A percentile compares a stretch with the other conserved stretches of the same genome.
Evolutionary conservation across 2,888 invertebrate genomes (phyloP).

Genomic region (Hybos culiciformis): DNA sequence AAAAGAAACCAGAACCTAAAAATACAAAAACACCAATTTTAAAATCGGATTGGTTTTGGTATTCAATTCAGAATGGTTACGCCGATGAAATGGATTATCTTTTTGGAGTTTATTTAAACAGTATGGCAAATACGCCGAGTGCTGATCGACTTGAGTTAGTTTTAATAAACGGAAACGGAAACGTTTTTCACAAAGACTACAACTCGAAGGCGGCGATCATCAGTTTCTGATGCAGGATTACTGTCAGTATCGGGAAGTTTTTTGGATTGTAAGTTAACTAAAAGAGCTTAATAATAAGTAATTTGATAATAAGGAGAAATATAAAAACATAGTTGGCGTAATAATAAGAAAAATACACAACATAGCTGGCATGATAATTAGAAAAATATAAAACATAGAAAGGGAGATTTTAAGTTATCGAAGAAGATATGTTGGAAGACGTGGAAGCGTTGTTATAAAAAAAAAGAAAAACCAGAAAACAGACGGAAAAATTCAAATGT

Average conservation of each 20-base stretch:
- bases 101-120: conserved; percentile 52
- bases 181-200: conserved; percentile 42
- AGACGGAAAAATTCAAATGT: too few species aligned
- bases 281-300: too few species aligned
- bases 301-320: too few species aligned
- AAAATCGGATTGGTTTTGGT: conserved; percentile 97
- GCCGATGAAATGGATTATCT: conserved; percentile 83
- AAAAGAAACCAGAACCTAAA: conserved; percentile 56
- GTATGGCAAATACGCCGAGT: conserved; percentile 35
- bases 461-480: too few species aligned
- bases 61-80: conserved; percentile 89
- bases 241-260: conserved; percentile 78
- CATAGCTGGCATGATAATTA: too few species aligned
- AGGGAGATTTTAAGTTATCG: too few species aligned
- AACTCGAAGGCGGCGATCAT: conserved; percentile 53
- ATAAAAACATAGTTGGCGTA: too few species aligned
- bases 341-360: too few species aligned
- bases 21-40: conserved; percentile 58
- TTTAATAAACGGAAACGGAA: conserved; percentile 64
- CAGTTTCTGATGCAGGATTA: conserved; percentile 71
- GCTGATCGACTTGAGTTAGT: conserved; percentile 40
- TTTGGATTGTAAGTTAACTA: conserved; percentile 79
- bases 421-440: too few species aligned
- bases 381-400: too few species aligned
- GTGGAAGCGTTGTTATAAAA: too few species aligned